Percentiles rank a stretch among this genome's conserved stretches.
Conservation (phyloP, 2,888 invertebrate species). For the Crematogaster levior region DNA sequence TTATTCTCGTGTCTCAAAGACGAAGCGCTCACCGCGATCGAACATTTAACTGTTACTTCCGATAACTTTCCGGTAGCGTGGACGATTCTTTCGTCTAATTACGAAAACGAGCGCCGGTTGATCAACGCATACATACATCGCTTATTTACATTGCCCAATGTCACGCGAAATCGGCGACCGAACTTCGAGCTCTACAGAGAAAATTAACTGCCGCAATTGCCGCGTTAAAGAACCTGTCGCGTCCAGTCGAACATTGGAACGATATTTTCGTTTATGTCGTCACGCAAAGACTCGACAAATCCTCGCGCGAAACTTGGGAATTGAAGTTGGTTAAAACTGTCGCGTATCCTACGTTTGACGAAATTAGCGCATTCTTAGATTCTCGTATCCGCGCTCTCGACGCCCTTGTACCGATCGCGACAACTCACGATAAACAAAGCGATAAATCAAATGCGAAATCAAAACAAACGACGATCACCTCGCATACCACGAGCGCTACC, state of each 20-base stretch:
- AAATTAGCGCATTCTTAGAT: not conserved
- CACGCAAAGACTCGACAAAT: not conserved
- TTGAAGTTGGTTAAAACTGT: not conserved
- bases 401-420: not conserved
- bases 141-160: not conserved
- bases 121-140: not conserved
- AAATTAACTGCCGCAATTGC: not conserved
- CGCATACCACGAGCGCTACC: not conserved
- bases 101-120: not conserved
- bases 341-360: not conserved
- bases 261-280: not conserved
- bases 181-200: not conserved
- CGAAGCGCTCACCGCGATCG: not conserved
- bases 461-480: not conserved
- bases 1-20: not conserved
- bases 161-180: not conserved
- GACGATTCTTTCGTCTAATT: not conserved
- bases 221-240: not conserved
- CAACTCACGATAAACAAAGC: not conserved
- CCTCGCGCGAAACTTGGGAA: not conserved
- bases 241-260: not conserved
- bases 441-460: not conserved
- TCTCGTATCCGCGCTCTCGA: not conserved
- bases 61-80: not conserved
- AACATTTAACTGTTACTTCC: not conserved